Base-by-base conservation (phyloP, 2,888 invertebrate species). In the Ophonus ardosiacus region DNA sequence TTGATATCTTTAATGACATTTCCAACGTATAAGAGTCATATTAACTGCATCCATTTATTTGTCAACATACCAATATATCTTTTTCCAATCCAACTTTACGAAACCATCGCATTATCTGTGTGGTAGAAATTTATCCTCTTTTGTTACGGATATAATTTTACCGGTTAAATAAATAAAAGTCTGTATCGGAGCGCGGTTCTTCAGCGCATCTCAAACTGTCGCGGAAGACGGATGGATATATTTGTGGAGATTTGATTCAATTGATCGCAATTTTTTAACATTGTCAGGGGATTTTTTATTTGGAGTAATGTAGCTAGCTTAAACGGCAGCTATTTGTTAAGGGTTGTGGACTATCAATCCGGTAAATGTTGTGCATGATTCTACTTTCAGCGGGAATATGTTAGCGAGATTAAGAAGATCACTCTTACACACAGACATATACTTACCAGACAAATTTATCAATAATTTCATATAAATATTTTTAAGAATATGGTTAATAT, bases 221-320 rank as follows among this genome's bases (percentile, higher is more conserved):
- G 31, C 8, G 68, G 40, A 43, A 74, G 71, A 74, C 71, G 43
- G 21, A 74, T 74, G 71, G 10, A 43, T 43, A 74, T 74, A 74
- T 74, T 74, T 43, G 71, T 17, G 43, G 18, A 74, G 71, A 74
- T 74, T 74, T 74, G 71, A 74, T 74, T 74, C 40, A 74, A 74
- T 74, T 43, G 71, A 40, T 18, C 3, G 40, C 71, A 8, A 74
- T 74, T 43, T 43, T 43, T 74, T 43, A 74, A 43, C 13, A 43
- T 74, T 74, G 71, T 40, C 71, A 74, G 71, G 17, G 71, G 7
- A 74, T 74, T 74, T 74, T 74, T 74, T 74, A 74, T 74, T 74
- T 74, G 71, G 68, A 68, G 68, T 74, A 74, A 74, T 74, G 71
- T 74, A 31, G 68, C 68, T 21, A 15, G 38, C 68, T 40, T 43